Conservation (phyloP, 1,140 invertebrate genomes). For the Caenorhabditis remanei region DNA sequence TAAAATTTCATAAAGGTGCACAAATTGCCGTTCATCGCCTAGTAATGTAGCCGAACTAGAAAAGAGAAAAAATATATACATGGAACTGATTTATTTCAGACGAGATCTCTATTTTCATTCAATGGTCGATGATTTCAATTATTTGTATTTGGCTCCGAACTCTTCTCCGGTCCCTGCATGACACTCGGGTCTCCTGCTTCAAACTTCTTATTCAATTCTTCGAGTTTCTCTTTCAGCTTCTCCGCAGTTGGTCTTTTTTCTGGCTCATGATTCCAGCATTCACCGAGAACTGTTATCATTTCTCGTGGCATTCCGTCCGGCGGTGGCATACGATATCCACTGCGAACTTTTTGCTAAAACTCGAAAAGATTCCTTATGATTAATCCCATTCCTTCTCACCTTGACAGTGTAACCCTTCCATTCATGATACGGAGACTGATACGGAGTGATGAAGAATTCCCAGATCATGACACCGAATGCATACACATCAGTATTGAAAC, state of each 20-base stretch:
- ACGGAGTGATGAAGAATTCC: constrained; percentile 64
- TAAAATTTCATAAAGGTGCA: no score
- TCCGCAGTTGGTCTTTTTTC: constrained; percentile 66
- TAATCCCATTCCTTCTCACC: constrained; percentile 43
- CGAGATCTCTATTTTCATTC: no score
- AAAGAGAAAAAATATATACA: no score
- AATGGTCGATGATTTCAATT: not conserved
- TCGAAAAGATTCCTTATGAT: not conserved
- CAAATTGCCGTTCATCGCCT: no score
- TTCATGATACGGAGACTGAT: constrained; percentile 59
- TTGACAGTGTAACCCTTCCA: constrained; percentile 70
- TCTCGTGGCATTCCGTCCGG: constrained; percentile 69
- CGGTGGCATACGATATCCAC: constrained; percentile 71
- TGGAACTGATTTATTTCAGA: no score
- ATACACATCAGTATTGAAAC: constrained; percentile 61
- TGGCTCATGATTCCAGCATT: constrained; percentile 71
- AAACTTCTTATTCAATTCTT: constrained; percentile 66
- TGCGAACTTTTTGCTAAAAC: constrained; percentile 67
- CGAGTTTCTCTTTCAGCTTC: constrained; percentile 67
- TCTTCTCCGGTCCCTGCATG: not conserved
- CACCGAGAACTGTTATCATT: constrained; percentile 65
- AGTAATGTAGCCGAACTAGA: no score
- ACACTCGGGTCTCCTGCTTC: constrained; percentile 16
- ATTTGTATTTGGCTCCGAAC: not conserved
- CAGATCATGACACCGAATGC: constrained; percentile 65